Conservation (phyloP, 2,797 vertebrate species). For the Tapirus indicus region DNA sequence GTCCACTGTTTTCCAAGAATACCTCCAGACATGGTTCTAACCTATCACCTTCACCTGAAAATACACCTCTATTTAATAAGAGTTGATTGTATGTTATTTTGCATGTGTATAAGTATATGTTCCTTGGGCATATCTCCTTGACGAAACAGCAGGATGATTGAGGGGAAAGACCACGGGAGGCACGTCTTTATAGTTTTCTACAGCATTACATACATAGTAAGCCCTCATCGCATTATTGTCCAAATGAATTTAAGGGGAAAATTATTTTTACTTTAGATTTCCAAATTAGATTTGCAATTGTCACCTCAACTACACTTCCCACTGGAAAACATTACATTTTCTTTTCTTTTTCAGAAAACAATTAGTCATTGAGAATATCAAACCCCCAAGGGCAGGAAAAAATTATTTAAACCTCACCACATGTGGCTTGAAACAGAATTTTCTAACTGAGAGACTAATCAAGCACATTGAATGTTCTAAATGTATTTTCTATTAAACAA, state of each 20-base stretch:
- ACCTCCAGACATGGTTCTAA: not conserved
- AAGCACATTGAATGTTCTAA: slow-evolving; percentile 69
- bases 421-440: slow-evolving; percentile 75
- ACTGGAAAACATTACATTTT: slow-evolving; percentile 70
- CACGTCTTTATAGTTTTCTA: slow-evolving; percentile 26
- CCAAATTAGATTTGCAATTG: slow-evolving; percentile 68
- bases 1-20: not conserved
- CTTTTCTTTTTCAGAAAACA: slow-evolving; percentile 78
- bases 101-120: not conserved
- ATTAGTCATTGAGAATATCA: slow-evolving; percentile 80
- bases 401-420: slow-evolving; percentile 79
- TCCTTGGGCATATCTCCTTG: not conserved
- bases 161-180: not conserved
- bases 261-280: slow-evolving; percentile 56
- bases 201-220: not conserved
- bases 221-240: not conserved
- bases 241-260: slow-evolving; percentile 50
- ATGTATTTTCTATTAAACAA: slow-evolving; percentile 76
- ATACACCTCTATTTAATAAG: not conserved
- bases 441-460: slow-evolving; percentile 77
- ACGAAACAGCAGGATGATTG: not conserved
- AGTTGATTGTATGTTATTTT: not conserved
- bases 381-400: slow-evolving; percentile 68
- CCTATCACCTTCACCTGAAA: not conserved
- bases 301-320: slow-evolving; percentile 59